A percentile compares a stretch with the other conserved stretches of the same genome.
These are phyloP conservation scores for Dinomys branickii DNA, from an alignment of 2,113 vertebrate species.

Conservation along the genomic window DNA sequence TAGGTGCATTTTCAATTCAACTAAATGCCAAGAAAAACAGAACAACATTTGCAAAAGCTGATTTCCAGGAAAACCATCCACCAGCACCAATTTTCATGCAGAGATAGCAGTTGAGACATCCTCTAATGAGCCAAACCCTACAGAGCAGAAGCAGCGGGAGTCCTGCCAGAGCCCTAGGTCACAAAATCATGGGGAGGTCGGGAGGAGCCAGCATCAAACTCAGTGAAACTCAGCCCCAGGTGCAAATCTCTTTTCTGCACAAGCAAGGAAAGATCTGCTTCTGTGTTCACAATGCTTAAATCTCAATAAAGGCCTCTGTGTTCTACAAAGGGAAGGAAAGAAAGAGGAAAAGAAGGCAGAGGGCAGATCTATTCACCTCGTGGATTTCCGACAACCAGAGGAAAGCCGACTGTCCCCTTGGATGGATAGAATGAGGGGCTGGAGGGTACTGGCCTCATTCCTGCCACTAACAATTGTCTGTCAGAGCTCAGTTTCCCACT, in stretches of 20 bases:
- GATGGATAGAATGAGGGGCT: accelerated
- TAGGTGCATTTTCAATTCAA: neutral
- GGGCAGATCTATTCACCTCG: accelerated
- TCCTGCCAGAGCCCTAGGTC: neutral
- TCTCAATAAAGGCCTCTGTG: neutral
- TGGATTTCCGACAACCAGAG: accelerated
- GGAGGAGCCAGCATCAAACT: accelerated
- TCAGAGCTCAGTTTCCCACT: neutral
- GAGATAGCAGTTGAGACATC: accelerated
- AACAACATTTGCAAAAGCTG: neutral
- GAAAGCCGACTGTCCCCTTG: neutral
- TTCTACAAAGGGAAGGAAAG: neutral
- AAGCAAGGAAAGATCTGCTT: neutral
- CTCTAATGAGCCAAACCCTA: accelerated
- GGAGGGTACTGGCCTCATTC: accelerated
- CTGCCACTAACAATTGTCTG: neutral
- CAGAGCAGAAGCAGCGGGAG: neutral
- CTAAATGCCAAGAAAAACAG: neutral
- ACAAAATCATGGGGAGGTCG: accelerated
- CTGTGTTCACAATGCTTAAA: accelerated
- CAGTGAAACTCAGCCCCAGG: neutral
- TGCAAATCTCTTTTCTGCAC: neutral
- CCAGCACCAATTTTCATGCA: neutral
- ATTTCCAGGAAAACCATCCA: neutral
- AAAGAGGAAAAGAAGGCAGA: no score